A percentile compares a stretch with the other conserved stretches of the same genome.
Conservation (phyloP, 2,888 invertebrate genomes). For the Drosophila paranaensis region DNA sequence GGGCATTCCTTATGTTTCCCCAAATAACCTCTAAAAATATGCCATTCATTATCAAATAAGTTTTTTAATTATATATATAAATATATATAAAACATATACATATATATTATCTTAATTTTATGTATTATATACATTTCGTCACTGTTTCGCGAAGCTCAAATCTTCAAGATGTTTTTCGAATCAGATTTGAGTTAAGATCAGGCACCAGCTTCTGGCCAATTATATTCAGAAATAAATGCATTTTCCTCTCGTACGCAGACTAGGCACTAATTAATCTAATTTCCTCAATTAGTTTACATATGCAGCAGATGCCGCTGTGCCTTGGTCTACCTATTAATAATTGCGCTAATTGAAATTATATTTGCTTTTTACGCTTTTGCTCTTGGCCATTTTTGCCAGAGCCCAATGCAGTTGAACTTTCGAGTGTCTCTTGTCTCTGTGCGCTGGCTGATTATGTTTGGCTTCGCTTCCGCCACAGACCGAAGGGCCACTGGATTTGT, state of each 20-base stretch:
- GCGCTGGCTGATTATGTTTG: conserved; percentile 52
- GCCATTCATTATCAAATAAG: not conserved
- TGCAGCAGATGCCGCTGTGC: conserved; percentile 50
- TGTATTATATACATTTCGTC: not conserved
- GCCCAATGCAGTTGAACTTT: conserved; percentile 49
- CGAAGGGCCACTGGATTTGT: conserved; percentile 33
- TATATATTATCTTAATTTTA: not conserved
- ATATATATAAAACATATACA: too few species aligned
- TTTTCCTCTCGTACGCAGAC: not conserved
- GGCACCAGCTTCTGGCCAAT: not conserved
- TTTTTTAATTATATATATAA: too few species aligned
- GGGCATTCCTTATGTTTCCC: not conserved
- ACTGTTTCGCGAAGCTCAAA: not conserved
- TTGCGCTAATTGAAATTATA: conserved; percentile 61
- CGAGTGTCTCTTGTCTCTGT: conserved; percentile 39
- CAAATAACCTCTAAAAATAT: not conserved
- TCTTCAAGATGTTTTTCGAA: not conserved
- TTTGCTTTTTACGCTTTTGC: conserved; percentile 34
- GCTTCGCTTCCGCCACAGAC: conserved; percentile 33
- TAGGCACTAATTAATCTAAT: conserved; percentile 4
- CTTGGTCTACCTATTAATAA: conserved; percentile 46
- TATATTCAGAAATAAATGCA: not conserved
- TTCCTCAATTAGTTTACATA: conserved; percentile 42
- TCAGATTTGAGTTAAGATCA: not conserved
- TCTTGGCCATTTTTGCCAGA: conserved; percentile 4